Base-by-base conservation (phyloP, 2,113 vertebrate species). In the Atrichornis clamosus region DNA sequence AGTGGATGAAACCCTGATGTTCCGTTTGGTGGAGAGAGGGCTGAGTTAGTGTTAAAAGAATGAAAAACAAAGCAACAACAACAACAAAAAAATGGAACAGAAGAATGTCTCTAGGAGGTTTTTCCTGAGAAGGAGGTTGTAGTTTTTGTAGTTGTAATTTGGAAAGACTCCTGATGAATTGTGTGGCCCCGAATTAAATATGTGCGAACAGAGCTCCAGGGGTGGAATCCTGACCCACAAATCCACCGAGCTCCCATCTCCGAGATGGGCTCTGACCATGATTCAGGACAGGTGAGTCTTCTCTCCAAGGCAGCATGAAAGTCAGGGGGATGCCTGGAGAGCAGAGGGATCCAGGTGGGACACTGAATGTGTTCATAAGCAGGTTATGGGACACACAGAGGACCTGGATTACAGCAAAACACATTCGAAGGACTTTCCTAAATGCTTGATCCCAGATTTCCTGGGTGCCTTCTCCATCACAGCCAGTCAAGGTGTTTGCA, bases 281-380 rank as follows among this genome's bases (percentile, higher is more conserved):
- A 13, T 17, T 26, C 70, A 35, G 55, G 39, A 44, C 18, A 9
- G 44, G 28, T 5, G 10, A 3, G 6, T 55, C 30, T 72, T n/a
- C 15, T 47, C 26, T 56, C 33, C 19, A 21, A 55, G 32, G 42
- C 46, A 56, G 8, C 8, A 0, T 26, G 39, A 32, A 63, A 32
- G 26, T 22, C 32, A 39, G 19, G 12, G 47, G 14, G 30, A 39
- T 75, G 35, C 35, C 13, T 2, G 2, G 23, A n/a, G 37, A 24
- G 24, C 3, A 15, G 52, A 63, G 18, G 17, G 42, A 30, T 68
- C 8, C 13, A 47, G 32, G 20, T 62, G 60, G 28, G 44, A 24
- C 7, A 1, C 1, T 6, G 8, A 6, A 1, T 0, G 0, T 56
- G 41, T 52, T n/a, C 13, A 5, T 28, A 70, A 72, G 12, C 13